Evolutionary conservation across 2,797 vertebrate species (phyloP), one percentile per base, ranked within the genome.

Genomic region (Rhabdomys pumilio): DNA sequence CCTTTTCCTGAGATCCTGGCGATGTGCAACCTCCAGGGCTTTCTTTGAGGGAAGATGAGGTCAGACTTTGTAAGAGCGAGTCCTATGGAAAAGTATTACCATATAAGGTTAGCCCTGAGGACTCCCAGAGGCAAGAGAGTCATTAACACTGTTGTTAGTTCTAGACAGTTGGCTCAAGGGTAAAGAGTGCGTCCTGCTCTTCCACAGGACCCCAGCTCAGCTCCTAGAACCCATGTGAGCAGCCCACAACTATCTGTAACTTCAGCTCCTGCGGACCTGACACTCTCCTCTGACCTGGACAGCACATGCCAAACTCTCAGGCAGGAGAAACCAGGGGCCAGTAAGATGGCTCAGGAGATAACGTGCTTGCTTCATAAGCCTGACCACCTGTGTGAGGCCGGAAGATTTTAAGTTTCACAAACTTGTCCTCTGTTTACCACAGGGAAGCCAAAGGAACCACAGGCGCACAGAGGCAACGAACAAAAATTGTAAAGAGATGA

Each of bases 31-130:
- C 97, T 91, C 97, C 98, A 87, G 93, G 95, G 96, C 97, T 98
- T 96, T 99, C 99, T 97, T 97, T 97, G 97, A 44, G 90, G 96
- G 94, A 97, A 86, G 95, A 96, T 31, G 89, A 65, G 69, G 98
- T 97, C 59, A 94, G 83, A 67, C 80, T 97, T 97, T 96, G 90
- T 93, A 97, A 77, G 91, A 86, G 85, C 13, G 92, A 87, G 92
- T 95, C 96, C 98, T 98, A 67, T 96, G 90, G 47, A 89, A 88
- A 69, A 95, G 1, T 3, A 92, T 81, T 82, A 61, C 44, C 38
- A 76, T 19, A 15, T 94, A 89, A 89, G 59, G 89, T 94, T 86
- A 94, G 5, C 65, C 65, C 4, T 41, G 31, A 90, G 84, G 29
- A 92, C 63, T 61, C 77, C 3, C 67, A 14, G 57, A 12, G 29